Percentiles rank a stretch among this genome's conserved stretches.
These are phyloP conservation scores for Lepus timidus DNA, from an alignment of 2,113 vertebrate species.

Conservation along the genomic window DNA sequence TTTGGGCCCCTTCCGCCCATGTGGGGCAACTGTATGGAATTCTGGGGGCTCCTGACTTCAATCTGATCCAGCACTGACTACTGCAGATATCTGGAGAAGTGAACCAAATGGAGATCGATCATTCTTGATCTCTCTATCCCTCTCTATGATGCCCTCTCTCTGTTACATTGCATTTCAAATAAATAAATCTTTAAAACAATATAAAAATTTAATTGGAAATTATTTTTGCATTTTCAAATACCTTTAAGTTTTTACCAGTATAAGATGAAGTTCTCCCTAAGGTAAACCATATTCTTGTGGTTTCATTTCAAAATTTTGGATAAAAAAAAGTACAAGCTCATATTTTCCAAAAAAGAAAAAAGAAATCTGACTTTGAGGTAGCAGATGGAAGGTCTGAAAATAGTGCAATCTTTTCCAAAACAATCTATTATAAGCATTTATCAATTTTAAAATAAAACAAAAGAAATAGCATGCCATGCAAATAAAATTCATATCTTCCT, in stretches of 20 bases:
- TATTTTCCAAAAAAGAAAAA: conserved; percentile 26
- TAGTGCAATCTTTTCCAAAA: conserved; percentile 61
- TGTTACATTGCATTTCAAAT: neutral
- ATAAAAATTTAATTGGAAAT: conserved; percentile 3
- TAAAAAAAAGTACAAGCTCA: conserved; percentile 50
- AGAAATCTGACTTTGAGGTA: conserved; percentile 62
- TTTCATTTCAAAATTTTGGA: conserved; percentile 61
- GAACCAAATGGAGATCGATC: too few species aligned
- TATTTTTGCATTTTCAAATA: neutral
- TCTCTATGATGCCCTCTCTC: too few species aligned
- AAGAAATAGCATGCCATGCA: conserved; percentile 1
- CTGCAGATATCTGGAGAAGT: too few species aligned
- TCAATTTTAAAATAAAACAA: conserved; percentile 62
- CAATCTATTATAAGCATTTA: conserved; percentile 60
- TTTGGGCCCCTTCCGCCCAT: too few species aligned
- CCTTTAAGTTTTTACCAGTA: neutral
- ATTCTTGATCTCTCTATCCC: too few species aligned
- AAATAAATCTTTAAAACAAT: conserved; percentile 17
- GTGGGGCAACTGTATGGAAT: too few species aligned
- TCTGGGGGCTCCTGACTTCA: too few species aligned
- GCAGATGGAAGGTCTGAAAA: conserved; percentile 72
- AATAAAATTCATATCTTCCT: conserved; percentile 54
- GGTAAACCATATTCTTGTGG: conserved; percentile 12
- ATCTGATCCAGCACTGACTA: too few species aligned
- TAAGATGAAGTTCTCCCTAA: conserved; percentile 19